These are phyloP conservation scores for Agrochola litura DNA, from an alignment of 2,888 invertebrate species.

Conservation along the genomic window DNA sequence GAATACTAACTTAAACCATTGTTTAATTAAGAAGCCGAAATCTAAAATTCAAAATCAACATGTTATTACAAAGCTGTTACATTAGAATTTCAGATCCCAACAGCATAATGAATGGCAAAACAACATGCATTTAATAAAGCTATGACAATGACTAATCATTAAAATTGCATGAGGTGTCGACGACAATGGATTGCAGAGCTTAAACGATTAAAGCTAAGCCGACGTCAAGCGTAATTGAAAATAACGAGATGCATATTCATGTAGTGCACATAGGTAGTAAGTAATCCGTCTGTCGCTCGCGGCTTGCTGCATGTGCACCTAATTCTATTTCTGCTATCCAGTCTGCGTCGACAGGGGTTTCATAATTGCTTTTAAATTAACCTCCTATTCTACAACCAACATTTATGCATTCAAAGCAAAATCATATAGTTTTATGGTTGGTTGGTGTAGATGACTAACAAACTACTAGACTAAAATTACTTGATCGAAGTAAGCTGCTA, in stretches of 20 bases:
- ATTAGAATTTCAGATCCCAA: constrained; percentile 60
- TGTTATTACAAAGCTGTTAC: constrained; percentile 30
- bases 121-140: constrained; percentile 69
- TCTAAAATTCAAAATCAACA: constrained; percentile 45
- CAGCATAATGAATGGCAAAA: constrained; percentile 64
- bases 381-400: constrained; percentile 39
- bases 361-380: constrained; percentile 63
- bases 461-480: constrained; percentile 20
- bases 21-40: constrained; percentile 34
- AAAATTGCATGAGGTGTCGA: constrained; percentile 77
- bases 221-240: constrained; percentile 82
- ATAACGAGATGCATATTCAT: constrained; percentile 87
- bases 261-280: constrained; percentile 70
- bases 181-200: constrained; percentile 75
- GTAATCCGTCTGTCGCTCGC: constrained; percentile 57
- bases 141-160: constrained; percentile 76
- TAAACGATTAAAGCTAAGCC: constrained; percentile 73
- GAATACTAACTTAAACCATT: constrained; percentile 4
- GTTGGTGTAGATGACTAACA: constrained; percentile 15
- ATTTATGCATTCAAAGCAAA: constrained; percentile 36
- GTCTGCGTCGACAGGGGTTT: constrained; percentile 44
- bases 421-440: constrained; percentile 24
- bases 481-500: background rate
- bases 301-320: constrained; percentile 46
- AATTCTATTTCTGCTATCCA: constrained; percentile 62